phyloP scores from a whole-genome alignment of 2,113 vertebrate genomes.

The Suricata suricatta region DNA sequence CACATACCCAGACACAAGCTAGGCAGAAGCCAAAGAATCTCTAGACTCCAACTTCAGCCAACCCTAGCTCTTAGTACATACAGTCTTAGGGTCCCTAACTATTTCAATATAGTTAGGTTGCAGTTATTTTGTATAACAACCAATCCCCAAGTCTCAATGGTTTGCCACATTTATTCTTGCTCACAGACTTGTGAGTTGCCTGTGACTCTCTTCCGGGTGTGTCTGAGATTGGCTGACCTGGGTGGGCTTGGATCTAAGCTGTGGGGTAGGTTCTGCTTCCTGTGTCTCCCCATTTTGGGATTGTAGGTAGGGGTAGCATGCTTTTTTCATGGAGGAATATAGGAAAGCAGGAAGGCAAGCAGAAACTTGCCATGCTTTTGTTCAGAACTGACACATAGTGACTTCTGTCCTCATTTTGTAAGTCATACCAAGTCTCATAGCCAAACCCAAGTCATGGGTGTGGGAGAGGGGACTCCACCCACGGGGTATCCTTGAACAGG shows the following conservation, averaged over 20 bases:
- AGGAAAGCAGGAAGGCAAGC: not conserved
- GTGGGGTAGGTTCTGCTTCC: not conserved
- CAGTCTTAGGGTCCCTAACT: not conserved
- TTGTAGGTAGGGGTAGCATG: rapidly evolving
- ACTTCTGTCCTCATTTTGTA: not conserved
- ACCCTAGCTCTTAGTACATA: not conserved
- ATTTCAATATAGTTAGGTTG: not conserved
- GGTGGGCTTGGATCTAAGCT: not conserved
- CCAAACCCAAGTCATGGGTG: not conserved
- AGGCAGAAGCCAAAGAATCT: not conserved
- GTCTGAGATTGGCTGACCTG: not conserved
- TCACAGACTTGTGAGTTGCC: not conserved
- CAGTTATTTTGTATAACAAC: not conserved
- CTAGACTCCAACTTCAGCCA: not conserved
- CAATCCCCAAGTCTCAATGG: not conserved
- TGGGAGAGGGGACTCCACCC: not conserved
- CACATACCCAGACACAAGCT: not conserved
- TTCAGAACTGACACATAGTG: not conserved
- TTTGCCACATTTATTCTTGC: not conserved
- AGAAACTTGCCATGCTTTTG: not conserved
- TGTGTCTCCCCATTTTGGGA: not conserved
- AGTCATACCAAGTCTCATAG: not conserved
- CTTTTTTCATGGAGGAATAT: no score
- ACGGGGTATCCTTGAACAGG: not conserved
- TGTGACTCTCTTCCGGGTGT: not conserved